Percentiles rank a stretch among this genome's conserved stretches.
phyloP scores from a whole-genome alignment of 2,797 vertebrate genomes.

The Sorex maritimensis region DNA sequence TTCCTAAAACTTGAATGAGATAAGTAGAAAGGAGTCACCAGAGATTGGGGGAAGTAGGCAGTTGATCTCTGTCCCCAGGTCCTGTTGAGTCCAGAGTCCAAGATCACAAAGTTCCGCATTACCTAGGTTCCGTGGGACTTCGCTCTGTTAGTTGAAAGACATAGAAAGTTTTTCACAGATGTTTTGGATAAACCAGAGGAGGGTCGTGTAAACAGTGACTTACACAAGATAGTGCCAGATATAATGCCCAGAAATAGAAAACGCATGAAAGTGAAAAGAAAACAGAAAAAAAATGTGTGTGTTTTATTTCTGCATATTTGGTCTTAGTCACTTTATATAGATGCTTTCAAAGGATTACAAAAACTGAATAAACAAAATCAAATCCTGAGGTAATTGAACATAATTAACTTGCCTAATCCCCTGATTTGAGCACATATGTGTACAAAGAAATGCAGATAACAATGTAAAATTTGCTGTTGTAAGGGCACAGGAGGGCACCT shows the following conservation, averaged over 20 bases:
- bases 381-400: background rate
- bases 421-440: background rate
- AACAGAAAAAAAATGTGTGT: background rate
- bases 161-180: background rate
- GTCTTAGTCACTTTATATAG: background rate
- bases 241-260: background rate
- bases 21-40: background rate
- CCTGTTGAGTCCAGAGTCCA: too few species aligned
- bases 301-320: background rate
- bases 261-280: background rate
- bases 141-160: background rate
- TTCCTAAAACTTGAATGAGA: background rate
- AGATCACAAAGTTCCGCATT: too few species aligned
- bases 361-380: background rate
- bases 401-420: constrained; percentile 29
- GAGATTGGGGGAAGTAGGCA: too few species aligned
- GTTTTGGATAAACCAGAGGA: background rate
- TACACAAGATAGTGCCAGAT: background rate
- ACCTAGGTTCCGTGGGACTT: too few species aligned
- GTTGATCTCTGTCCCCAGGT: too few species aligned
- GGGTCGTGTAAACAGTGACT: background rate
- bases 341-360: constrained; percentile 2
- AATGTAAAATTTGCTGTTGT: background rate
- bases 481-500: too few species aligned
- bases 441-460: background rate